A percentile compares a stretch with the other conserved stretches of the same genome.
phyloP scores from a whole-genome alignment of 2,797 vertebrate genomes.

The Pachyuromys duprasi region DNA sequence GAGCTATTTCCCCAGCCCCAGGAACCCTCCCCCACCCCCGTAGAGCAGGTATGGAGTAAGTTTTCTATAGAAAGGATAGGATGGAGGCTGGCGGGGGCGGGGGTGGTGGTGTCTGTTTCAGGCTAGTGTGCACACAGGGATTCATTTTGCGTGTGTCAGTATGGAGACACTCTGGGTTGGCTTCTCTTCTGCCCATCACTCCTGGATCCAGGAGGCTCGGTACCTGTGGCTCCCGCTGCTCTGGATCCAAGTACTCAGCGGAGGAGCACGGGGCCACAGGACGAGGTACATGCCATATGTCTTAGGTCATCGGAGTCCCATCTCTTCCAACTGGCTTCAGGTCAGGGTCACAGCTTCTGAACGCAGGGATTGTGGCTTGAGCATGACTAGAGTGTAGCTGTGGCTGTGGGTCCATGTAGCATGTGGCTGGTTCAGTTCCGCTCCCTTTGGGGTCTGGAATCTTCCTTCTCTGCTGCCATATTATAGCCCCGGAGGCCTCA shows the following conservation, averaged over 20 bases:
- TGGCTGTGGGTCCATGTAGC: neutral
- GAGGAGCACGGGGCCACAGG: neutral
- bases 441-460: neutral
- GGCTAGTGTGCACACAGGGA: accelerated
- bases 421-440: neutral
- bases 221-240: neutral
- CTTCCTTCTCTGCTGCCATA: neutral
- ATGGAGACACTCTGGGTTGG: neutral
- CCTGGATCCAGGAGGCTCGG: neutral
- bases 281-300: neutral
- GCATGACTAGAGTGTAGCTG: neutral
- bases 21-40: neutral
- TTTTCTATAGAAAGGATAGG: neutral
- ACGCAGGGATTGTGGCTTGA: neutral
- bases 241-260: neutral
- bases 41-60: neutral
- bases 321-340: neutral
- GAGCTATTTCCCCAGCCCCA: neutral
- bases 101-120: neutral
- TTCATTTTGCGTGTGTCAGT: neutral
- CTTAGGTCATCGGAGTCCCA: neutral
- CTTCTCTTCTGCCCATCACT: neutral
- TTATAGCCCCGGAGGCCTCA: neutral
- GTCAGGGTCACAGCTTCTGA: accelerated
- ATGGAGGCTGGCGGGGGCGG: neutral